A percentile compares a stretch with the other conserved stretches of the same genome.
These are phyloP conservation scores for Temnothorax unifasciatus DNA, from an alignment of 2,888 invertebrate genomes.

Conservation along the genomic window DNA sequence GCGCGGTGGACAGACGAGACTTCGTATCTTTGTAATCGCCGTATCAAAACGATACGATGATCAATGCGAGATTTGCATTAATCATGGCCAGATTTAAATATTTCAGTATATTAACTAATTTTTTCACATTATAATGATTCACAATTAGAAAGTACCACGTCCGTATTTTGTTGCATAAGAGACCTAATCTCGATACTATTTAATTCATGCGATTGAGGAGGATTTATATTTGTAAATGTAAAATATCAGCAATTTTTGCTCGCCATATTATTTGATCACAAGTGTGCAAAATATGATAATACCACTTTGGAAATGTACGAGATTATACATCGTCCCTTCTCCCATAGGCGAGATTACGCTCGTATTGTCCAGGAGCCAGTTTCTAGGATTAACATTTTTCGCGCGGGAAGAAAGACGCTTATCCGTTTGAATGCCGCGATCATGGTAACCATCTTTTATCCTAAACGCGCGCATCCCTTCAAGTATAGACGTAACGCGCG, in stretches of 20 bases:
- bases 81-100: not conserved
- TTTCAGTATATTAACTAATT: not conserved
- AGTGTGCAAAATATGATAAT: constrained; percentile 24
- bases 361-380: constrained; percentile 2
- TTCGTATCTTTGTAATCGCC: not conserved
- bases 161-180: not conserved
- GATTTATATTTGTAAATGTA: not conserved
- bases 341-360: constrained; percentile 21
- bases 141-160: not conserved
- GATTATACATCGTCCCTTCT: not conserved
- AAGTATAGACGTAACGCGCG: constrained; percentile 19
- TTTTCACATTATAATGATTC: not conserved
- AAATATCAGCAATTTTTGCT: not conserved
- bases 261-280: not conserved
- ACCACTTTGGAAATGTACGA: not conserved
- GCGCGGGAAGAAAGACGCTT: constrained; percentile 21
- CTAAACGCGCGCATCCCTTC: constrained; percentile 38
- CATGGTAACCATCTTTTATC: constrained; percentile 51
- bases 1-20: no score
- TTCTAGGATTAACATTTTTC: constrained; percentile 46
- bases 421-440: constrained; percentile 48
- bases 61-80: not conserved
- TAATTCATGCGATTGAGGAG: not conserved
- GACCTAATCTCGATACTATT: not conserved
- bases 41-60: not conserved